Evolutionary conservation across 2,113 vertebrate genomes (phyloP).

Genomic region (Chaetodon auriga): DNA sequence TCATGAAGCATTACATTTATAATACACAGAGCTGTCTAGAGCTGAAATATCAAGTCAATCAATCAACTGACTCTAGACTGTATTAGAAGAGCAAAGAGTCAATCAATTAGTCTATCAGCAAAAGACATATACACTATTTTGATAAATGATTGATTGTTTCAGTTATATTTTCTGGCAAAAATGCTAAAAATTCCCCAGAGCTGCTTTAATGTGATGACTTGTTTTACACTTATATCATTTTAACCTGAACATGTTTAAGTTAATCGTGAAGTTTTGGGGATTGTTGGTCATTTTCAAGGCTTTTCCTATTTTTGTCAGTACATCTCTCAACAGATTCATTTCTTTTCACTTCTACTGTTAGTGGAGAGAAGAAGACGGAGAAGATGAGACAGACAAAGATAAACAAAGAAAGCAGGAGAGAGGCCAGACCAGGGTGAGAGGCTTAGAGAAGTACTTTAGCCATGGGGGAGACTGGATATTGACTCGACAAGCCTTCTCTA

Average conservation of each 20-base stretch:
- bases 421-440: slow-evolving; percentile 43
- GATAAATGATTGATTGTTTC: neutral
- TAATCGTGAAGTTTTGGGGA: neutral
- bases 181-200: neutral
- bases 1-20: neutral
- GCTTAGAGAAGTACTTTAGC: slow-evolving; percentile 61
- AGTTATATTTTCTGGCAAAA: neutral
- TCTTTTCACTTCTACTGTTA: slow-evolving; percentile 1
- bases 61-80: too few relatives aligned
- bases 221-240: neutral
- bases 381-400: slow-evolving; percentile 32
- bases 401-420: slow-evolving; percentile 44
- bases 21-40: too few relatives aligned
- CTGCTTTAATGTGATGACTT: neutral
- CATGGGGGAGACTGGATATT: slow-evolving; percentile 63
- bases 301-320: neutral
- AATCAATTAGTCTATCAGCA: neutral
- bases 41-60: too few relatives aligned
- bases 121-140: too few relatives aligned
- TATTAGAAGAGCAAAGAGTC: neutral
- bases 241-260: neutral
- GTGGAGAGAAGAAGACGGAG: slow-evolving; percentile 10
- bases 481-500: slow-evolving; percentile 53
- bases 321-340: slow-evolving; percentile 1
- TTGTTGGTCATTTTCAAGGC: neutral